Evolutionary conservation across 2,888 invertebrate species (phyloP), one percentile per base, ranked within the genome.

Genomic region (Pollenia labialis): DNA sequence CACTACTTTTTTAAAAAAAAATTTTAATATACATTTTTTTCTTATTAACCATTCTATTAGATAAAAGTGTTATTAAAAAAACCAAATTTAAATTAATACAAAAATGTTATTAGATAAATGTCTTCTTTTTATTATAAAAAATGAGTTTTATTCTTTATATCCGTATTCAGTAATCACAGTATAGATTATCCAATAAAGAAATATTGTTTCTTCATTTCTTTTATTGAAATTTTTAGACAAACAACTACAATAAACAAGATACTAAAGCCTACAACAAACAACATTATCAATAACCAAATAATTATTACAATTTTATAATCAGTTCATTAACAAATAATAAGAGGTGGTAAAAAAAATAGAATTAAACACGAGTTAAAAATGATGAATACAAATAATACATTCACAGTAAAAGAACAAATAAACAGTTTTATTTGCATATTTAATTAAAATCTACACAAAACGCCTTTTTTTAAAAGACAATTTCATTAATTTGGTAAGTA

Each of bases 41-140:
- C 42, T 54, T 54, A 71, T 44, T 69, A 69, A 69, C 40, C 8
- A 40, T 42, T 54, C 52, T 71, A 52, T 54, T 71, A 71, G 69
- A 54, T 54, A 71, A 71, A 69, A 14, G 7, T 71, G 40, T 71
- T 71, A 71, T 71, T 52, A 16, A 42, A 40, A 16, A n/a, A 58
- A 14, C 14, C 14, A 40, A 40, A 14, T 40, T 40, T 16, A 58
- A 58, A 58, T n/a, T 40, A 7, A 32, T 32, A 40, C 12, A 58
- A 58, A 69, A 69, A 52, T 52, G 52, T 54, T 71, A 54, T 54
- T 69, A 71, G 69, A 54, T 71, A 54, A 71, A 71, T 71, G 69
- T 54, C 52, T 42, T 71, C 12, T 18, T 18, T n/a, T 14, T 40
- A 10, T 69, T 52, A 69, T n/a, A n/a, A 68, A 18, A 62, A 42